Evolutionary conservation across 2,113 vertebrate genomes (phyloP).

Genomic region (Percina caprodes): DNA sequence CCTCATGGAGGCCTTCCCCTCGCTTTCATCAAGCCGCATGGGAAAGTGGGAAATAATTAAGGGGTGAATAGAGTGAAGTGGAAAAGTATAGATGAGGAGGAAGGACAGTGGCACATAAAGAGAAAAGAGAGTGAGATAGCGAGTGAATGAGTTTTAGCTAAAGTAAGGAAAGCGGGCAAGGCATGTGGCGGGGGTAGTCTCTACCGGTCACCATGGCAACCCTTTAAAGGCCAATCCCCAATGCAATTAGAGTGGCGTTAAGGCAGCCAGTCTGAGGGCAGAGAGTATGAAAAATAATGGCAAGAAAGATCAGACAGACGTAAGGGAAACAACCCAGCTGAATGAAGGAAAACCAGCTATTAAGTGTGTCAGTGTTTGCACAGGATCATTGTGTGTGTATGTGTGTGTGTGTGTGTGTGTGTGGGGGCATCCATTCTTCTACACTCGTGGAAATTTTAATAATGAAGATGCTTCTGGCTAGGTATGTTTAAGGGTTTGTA

Average conservation of each 20-base stretch:
- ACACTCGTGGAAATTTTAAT: slow-evolving; percentile 41
- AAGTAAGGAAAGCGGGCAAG: slow-evolving; percentile 63
- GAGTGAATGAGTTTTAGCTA: slow-evolving; percentile 54
- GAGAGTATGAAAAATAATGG: slow-evolving; percentile 75
- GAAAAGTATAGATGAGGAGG: slow-evolving; percentile 66
- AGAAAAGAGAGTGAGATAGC: slow-evolving; percentile 46
- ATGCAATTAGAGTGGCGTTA: slow-evolving; percentile 83
- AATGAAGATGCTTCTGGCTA: slow-evolving; percentile 30
- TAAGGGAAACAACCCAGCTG: slow-evolving; percentile 56
- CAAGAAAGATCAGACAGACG: slow-evolving; percentile 59
- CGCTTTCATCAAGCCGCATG: slow-evolving; percentile 33
- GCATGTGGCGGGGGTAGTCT: slow-evolving; percentile 67
- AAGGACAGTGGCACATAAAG: slow-evolving; percentile 67
- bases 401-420: too few species aligned
- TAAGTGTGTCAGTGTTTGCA: slow-evolving; percentile 45
- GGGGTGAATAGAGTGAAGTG: slow-evolving; percentile 46
- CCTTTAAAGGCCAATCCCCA: slow-evolving; percentile 83
- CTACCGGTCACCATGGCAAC: slow-evolving; percentile 85
- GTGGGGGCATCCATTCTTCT: slow-evolving; percentile 40
- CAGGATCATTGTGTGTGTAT: slow-evolving; percentile 40
- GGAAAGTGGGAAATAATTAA: slow-evolving; percentile 63
- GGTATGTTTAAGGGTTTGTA: slow-evolving; percentile 16
- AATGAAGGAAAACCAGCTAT: slow-evolving; percentile 64
- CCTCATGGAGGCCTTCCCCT: slow-evolving; percentile 30
- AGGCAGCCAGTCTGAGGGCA: slow-evolving; percentile 75